Base-by-base conservation (phyloP, 2,797 vertebrate species). In the Oreortyx pictus region DNA sequence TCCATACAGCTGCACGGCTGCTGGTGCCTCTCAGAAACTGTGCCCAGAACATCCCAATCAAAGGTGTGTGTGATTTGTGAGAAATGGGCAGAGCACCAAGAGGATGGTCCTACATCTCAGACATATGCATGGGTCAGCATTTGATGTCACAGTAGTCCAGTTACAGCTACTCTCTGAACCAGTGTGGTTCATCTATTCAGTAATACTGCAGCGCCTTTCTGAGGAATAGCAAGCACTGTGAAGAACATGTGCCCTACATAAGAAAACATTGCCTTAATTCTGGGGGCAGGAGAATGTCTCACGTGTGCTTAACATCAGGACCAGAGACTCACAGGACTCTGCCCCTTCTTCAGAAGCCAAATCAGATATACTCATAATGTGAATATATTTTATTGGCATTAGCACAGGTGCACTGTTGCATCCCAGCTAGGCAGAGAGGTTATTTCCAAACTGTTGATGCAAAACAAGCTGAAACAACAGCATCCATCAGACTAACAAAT, bases 401-500 rank as follows among this genome's bases (percentile, higher is more conserved):
- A 86, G 37, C 41, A 54, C 90, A 93, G 90, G 87, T 91, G 90
- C 44, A 70, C 37, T 4, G 2, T 23, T 68, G 61, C 0, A 0
- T 60, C 83, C 75, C 86, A 71, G 75, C 67, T 90, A 93, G 88
- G 71, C 78, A 86, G 75, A 85, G 52, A 64, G 70, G 88, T 79
- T 82, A 70, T 96, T 94, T 96, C 77, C 91, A 95, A 89, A 82
- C 74, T 88, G 59, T 91, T 91, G 75, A 68, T 86, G 78, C 46
- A 86, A 89, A 96, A 71, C 75, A 82, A 95, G 78, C 88, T 73
- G 66, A 91, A 89, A 84, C 67, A 86, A 75, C 43, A 86, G 41
- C 72, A 89, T 94, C 43, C 66, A 95, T 88, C 73, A 94, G 71
- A 24, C 66, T 91, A 70, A 66, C n/a, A 65, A 82, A 89, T 89